Conservation (phyloP, 2,113 vertebrate species). For the Rhinolophus sinicus region DNA sequence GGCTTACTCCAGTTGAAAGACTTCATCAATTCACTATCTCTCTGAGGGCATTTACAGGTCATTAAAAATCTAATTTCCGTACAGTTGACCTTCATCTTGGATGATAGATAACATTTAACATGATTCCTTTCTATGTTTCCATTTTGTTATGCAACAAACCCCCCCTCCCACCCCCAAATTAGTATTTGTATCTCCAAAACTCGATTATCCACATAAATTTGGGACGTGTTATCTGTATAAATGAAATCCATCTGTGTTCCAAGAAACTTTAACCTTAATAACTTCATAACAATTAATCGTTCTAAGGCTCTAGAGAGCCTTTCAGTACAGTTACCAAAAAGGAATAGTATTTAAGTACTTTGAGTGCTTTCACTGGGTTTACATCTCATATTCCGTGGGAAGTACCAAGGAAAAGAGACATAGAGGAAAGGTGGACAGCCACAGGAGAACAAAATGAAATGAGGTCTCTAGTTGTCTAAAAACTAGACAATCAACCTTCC, state of each 20-base stretch:
- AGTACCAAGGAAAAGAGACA: not conserved
- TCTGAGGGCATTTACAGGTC: not conserved
- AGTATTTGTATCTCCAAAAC: slow-evolving; percentile 21
- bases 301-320: slow-evolving; percentile 40
- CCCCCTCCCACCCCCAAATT: not conserved
- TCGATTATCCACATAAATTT: slow-evolving; percentile 49
- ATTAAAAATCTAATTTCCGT: not conserved
- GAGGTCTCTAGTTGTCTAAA: not conserved
- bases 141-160: not conserved
- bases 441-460: not conserved
- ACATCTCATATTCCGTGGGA: not conserved
- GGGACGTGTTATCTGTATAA: slow-evolving; percentile 28
- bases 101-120: not conserved
- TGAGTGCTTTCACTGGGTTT: not conserved
- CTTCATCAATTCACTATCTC: slow-evolving; percentile 13
- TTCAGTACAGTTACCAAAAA: slow-evolving; percentile 36
- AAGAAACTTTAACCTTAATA: slow-evolving; percentile 63
- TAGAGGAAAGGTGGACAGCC: not conserved
- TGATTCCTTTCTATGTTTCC: not conserved
- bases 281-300: slow-evolving; percentile 53
- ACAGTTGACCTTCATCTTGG: not conserved
- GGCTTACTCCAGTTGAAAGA: slow-evolving; percentile 12
- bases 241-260: slow-evolving; percentile 42
- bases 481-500: not conserved
- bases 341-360: not conserved